These are phyloP conservation scores for Druon quercuslanigerum DNA, from an alignment of 1,140 invertebrate species.

Conservation along the genomic window DNA sequence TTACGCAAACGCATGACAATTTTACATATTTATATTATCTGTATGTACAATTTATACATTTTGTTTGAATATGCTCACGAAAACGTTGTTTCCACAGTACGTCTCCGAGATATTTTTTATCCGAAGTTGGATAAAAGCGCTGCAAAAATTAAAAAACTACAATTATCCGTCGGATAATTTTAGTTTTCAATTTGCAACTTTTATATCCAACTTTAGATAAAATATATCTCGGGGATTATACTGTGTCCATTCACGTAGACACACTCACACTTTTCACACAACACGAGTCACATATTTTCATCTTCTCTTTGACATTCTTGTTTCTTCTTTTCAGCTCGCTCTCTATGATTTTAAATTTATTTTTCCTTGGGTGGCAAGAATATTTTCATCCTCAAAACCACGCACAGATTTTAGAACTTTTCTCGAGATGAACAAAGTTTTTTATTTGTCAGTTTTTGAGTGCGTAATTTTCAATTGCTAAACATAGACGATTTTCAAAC, in stretches of 20 bases:
- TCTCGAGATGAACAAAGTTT: background rate
- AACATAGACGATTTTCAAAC: background rate
- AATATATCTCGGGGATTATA: too few relatives aligned
- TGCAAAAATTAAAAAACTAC: too few relatives aligned
- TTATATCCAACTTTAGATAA: too few relatives aligned
- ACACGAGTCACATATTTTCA: constrained; percentile 30
- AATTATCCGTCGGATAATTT: too few relatives aligned
- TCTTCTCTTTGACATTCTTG: constrained; percentile 21
- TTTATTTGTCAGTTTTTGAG: background rate
- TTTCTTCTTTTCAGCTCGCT: constrained; percentile 36
- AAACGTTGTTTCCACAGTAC: background rate
- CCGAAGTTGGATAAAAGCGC: too few relatives aligned
- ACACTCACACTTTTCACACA: constrained; percentile 4
- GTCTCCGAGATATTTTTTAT: too few relatives aligned
- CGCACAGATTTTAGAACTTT: background rate
- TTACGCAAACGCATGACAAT: constrained; percentile 67
- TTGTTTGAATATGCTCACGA: background rate
- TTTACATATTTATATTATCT: constrained; percentile 63
- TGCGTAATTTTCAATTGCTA: background rate
- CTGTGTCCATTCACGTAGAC: background rate
- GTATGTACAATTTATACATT: constrained; percentile 55
- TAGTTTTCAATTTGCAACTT: too few relatives aligned
- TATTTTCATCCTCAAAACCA: constrained; percentile 5
- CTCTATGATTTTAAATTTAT: constrained; percentile 32
- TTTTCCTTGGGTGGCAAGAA: constrained; percentile 1